Base-by-base conservation (phyloP, 2,113 vertebrate genomes). In the Pteropus alecto region DNA sequence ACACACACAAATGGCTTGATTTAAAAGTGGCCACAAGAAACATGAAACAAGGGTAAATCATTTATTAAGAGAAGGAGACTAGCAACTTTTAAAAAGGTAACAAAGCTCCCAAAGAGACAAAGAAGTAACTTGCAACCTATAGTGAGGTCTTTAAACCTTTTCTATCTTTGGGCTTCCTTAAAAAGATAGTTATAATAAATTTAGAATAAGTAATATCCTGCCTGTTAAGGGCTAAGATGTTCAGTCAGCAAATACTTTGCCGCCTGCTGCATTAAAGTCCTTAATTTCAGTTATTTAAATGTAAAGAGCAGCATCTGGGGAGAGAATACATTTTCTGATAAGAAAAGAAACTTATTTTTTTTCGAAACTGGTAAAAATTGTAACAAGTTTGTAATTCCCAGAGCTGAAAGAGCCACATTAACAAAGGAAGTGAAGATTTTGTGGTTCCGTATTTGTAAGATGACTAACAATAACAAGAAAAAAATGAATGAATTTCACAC, bases 381-480 rank as follows among this genome's bases (percentile, higher is more conserved):
- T 91, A 65, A 54, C 87, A 90, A 41, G 51, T 68, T 83, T 82
- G 58, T 87, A 71, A 96, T 97, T 96, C 86, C 74, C 96, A 94
- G 87, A 93, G 92, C 82, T 84, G 74, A 91, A 83, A 94, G 68
- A 76, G 43, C 38, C 63, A 1, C 24, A 41, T 73, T 65, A 51
- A 30, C 70, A 94, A 90, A 93, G 81, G 83, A 95, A 96, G 87
- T 65, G 83, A 89, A 87, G 95, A 84, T 51, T 76, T 30, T 95
- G 88, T 81, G 93, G 76, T 84, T 91, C 71, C 18, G 1, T 46
- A 43, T 83, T 51, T 90, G 58, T 90, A 73, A 93, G 48, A 85
- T 97, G 95, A 95, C 70, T 97, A 95, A 93, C 56, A 94, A 86
- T 21, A 93, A 73, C 41, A 79, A 92, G 84, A 90, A 74, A 61